Conservation (phyloP, 2,113 vertebrate species). For the Todiramphus chloris region DNA sequence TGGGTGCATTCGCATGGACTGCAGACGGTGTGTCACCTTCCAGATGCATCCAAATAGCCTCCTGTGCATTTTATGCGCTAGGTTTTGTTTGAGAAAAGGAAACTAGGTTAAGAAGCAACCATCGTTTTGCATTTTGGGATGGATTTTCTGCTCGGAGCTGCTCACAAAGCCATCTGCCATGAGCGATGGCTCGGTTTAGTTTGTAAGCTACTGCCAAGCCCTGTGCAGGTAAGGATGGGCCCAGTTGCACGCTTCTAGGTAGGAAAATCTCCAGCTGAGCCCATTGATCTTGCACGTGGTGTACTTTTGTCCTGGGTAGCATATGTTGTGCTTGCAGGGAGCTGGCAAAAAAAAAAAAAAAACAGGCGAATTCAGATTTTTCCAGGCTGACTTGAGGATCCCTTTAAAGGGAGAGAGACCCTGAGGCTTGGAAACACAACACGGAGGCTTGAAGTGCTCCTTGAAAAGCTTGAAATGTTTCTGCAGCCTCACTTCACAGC, state of each 20-base stretch:
- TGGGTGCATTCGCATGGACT: background rate
- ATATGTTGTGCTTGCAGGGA: conserved; percentile 27
- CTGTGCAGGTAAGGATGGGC: background rate
- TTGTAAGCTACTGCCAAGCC: background rate
- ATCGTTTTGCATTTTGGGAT: background rate
- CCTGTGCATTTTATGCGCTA: rapidly evolving
- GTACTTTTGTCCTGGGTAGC: background rate
- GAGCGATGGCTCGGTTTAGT: background rate
- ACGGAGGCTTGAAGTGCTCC: background rate
- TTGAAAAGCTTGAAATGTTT: background rate
- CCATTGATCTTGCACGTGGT: background rate
- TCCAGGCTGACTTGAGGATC: background rate
- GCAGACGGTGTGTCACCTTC: background rate
- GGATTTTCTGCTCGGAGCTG: background rate
- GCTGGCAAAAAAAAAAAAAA: background rate
- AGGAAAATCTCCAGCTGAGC: background rate
- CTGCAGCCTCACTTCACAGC: background rate
- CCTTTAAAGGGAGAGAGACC: background rate
- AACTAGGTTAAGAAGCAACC: background rate
- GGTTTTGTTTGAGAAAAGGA: background rate
- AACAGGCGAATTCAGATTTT: background rate
- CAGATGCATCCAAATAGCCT: background rate
- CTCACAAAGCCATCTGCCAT: background rate
- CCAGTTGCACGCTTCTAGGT: background rate
- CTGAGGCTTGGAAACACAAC: background rate